Evolutionary conservation across 1,140 invertebrate species (phyloP), one percentile per base, ranked within the genome.

Genomic region (Metaphire vulgaris): DNA sequence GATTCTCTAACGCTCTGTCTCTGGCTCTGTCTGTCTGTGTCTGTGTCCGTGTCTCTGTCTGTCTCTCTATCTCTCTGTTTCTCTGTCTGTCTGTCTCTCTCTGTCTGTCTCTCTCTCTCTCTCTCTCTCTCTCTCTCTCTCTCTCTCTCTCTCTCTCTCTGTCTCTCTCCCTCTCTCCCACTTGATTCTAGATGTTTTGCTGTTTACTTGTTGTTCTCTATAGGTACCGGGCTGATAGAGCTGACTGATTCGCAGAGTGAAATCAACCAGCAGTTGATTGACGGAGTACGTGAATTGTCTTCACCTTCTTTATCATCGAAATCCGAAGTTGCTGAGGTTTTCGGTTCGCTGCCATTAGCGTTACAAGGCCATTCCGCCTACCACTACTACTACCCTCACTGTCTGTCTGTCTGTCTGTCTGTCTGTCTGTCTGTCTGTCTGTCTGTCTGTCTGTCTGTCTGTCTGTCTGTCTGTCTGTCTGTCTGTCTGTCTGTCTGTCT

Each of bases 241-340:
- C 28, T 74, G 1, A 34, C 72, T 29, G 72, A 74, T 21, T 32
- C 41, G n/a, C 72, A 34, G n/a, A 74, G 41, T 16, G 72, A 74
- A 26, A 74, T 74, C 31, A 32, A 74, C 26, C 33, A 30, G 2
- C 72, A 74, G 21, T 28, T 74, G 26, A 74, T 21, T 74, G 72
- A 74, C 33, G 56, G 41, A n/a, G 72, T 74, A 74, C 34, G 72
- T 69, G 67, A 28, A n/a, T 30, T 6, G 67, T 30, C 31, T 26
- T 69, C n/a, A 28, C 31, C 67, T 69, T 30, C 15, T 65, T 16
- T n/a, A 65, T 65, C n/a, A 16, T 16, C n/a, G 64, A 15, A n/a
- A 65, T 65, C 15, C 15, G 15, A n/a, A 65, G n/a, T 65, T 16
- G n/a, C n/a, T n/a, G n/a, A n/a, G n/a, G n/a, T n/a, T n/a, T n/a